Evolutionary conservation across 2,888 invertebrate genomes (phyloP), one percentile per base, ranked within the genome.

Genomic region (Aphodius granarius): DNA sequence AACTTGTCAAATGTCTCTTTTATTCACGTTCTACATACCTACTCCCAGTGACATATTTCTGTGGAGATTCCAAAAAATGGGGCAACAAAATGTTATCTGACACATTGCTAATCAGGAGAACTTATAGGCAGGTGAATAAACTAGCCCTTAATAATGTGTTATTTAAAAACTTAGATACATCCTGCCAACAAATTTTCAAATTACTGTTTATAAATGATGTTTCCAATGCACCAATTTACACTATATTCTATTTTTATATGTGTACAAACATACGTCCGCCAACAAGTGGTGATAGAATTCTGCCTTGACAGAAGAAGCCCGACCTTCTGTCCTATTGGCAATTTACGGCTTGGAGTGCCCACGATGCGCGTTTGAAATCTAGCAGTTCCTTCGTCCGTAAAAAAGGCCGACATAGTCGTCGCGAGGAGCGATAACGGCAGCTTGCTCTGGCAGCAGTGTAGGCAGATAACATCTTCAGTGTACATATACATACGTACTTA

Each of bases 391-490:
- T 68, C 68, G 68, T 68, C 20, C 68, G 20, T 68, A 68, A 68
- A 68, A 68, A 68, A 68, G 18, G 21, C 22, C 68, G 68, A 68
- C 68, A 68, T 20, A 21, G 68, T 68, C 68, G 20, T 68, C 21
- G 22, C 21, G 68, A 68, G 66, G 13, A 66, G 68, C 68, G 68
- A 68, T 68, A 68, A 68, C 68, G 68, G 68, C 22, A 68, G 68
- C 68, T 20, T 16, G 68, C 22, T 20, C 68, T 68, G 68, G 73
- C 71, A 76, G 73, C 71, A 76, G 78, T 66, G 79, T 77, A 76
- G 75, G 76, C 74, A 80, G 81, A 81, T 81, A 81, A 81, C 71
- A 79, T 80, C 80, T 68, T 20, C 74, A 64, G 75, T 75, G 75
- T 79, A 78, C 73, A 71, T 23, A 71, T 66, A 66, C 80, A 79